Base-by-base conservation (phyloP, 2,113 vertebrate genomes). In the Lipotes vexillifer region DNA sequence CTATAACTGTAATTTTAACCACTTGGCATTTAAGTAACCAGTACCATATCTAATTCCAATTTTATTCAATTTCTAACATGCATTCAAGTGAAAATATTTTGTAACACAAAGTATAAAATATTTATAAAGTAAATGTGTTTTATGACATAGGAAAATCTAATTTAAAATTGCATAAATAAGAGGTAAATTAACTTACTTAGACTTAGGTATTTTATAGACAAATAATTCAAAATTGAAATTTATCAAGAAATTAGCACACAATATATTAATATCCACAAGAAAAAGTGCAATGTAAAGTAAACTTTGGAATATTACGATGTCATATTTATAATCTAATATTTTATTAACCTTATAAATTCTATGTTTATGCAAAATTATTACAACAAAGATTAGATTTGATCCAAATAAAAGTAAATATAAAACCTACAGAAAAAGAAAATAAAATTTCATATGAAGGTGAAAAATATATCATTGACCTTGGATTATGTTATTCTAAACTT, bases 201-300 rank as follows among this genome's bases (percentile, higher is more conserved):
- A 80, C 13, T 71, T 71, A 41, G 6, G 29, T 44, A 63, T 55
- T 82, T 92, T 90, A 44, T 49, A 69, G 23, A 78, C 29, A 83
- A 88, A 88, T 52, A 61, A 93, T 82, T 94, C 2, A 89, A 92
- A 90, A 95, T 74, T 61, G 33, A 83, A 95, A 92, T 88, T 25
- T 84, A 93, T 81, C 23, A 90, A 92, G 21, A 84, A 74, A 78
- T 71, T 61, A 88, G 36, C 68, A 94, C 49, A 27, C 1, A 77
- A 92, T 78, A 78, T 68, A 52, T 33, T 92, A 44, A 83, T 29
- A 31, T 20, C 27, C 49, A 23, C 1, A 61, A 94, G 44, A 95
- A 94, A 94, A 89, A 41, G 33, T 46, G 12, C 36, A 72, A 4
- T 88, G 14, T n/a, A 33, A 93, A 88, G 14, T 57, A 78, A 8